Base-by-base conservation (phyloP, 2,797 vertebrate genomes). In the Siniperca scherzeri region DNA sequence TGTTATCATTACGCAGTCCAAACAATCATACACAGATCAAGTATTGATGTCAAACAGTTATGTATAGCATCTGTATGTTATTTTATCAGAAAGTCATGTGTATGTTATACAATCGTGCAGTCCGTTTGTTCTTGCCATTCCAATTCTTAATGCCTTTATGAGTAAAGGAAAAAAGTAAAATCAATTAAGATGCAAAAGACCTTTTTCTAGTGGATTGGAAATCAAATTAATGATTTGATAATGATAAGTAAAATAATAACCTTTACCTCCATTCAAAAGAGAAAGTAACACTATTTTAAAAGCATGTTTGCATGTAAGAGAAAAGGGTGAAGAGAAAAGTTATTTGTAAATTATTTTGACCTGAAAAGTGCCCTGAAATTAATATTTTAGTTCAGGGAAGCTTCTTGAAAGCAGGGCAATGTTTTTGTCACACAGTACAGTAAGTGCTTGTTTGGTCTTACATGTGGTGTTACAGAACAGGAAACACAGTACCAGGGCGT, bases 401-500 rank as follows among this genome's bases (percentile, higher is more conserved):
- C 22, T 30, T 77, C 42, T 57, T 53, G 14, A 70, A 77, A 79
- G 36, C 50, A 40, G 4, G 44, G n/a, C 30, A 36, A 3, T 21
- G 14, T 44, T 53, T 61, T 5, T 57, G 14, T 60, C 12, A 42
- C 25, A 48, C 5, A 5, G 25, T 6, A 21, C 7, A 86, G 88
- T 78, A 77, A 85, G 53, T 77, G 61, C 87, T 78, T 89, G 77
- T 83, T 85, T 88, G 14, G 19, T 21, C 4, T 55, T 46, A 44
- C 3, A 80, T 83, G 83, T 87, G 21, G n/a, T 11, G 11, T 59
- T 48, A 56, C 3, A 82, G 33, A 62, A 61, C 22, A 62, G 27
- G 52, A 74, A 40, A 64, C 44, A 40, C 22, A 46, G 50, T 48
- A 48, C 14, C 44, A 33, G 22, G 27, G 21, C 71, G 68, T 38